Conservation (phyloP, 2,797 vertebrate species). For the Gymnothorax reevesii region DNA sequence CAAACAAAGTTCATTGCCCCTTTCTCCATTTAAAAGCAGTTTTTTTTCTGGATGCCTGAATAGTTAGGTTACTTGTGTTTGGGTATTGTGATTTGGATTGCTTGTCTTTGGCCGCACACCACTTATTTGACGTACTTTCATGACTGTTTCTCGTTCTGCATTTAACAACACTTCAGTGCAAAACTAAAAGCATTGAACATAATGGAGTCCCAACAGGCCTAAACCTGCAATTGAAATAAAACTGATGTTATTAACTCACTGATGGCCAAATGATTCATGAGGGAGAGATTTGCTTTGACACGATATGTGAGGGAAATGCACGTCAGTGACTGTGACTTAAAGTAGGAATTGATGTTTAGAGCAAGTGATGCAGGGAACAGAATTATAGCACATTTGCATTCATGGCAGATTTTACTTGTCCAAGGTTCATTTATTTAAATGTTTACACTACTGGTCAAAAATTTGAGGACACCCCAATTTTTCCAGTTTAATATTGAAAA, state of each 20-base stretch:
- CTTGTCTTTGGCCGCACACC: not conserved
- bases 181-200: not conserved
- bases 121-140: not conserved
- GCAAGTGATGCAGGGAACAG: not conserved
- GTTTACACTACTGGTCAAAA: not conserved
- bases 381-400: not conserved
- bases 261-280: not conserved
- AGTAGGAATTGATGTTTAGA: not conserved
- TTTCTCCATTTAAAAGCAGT: not conserved
- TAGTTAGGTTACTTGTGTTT: not conserved
- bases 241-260: not conserved
- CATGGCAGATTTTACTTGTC: not conserved
- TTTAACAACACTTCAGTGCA: not conserved
- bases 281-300: not conserved
- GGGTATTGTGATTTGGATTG: not conserved
- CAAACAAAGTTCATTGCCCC: slow-evolving; percentile 16
- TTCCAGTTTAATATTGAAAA: too few relatives aligned
- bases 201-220: not conserved
- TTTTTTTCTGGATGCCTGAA: not conserved
- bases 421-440: not conserved
- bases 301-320: not conserved
- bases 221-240: not conserved
- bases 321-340: not conserved
- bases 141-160: not conserved
- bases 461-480: too few relatives aligned